Percentiles rank a stretch among this genome's conserved stretches.
phyloP scores from a whole-genome alignment of 2,797 vertebrate species.

The Poecile montanus region DNA sequence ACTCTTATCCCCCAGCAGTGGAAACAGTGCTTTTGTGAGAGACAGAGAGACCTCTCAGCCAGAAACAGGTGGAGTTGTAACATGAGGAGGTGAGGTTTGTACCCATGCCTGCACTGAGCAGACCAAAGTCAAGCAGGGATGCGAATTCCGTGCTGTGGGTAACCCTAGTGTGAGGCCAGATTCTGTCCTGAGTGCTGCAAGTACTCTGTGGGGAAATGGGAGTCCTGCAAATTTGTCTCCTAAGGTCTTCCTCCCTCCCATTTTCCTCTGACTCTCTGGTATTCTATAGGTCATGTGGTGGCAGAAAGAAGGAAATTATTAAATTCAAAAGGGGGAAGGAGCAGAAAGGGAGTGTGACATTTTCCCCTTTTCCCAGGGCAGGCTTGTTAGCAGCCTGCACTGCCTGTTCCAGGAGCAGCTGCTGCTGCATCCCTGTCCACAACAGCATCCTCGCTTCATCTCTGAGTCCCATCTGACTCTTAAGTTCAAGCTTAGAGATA shows the following conservation, averaged over 20 bases:
- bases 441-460: background rate
- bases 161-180: background rate
- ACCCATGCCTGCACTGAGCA: accelerated
- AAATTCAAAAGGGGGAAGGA: background rate
- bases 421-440: background rate
- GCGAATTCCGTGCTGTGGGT: background rate
- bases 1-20: accelerated
- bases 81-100: background rate
- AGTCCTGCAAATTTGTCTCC: background rate
- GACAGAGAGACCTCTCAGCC: accelerated
- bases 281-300: background rate
- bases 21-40: background rate
- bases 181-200: background rate
- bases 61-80: background rate
- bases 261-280: background rate
- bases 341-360: background rate
- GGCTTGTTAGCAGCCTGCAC: background rate
- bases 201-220: background rate
- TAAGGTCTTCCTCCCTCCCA: background rate
- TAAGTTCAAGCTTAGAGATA: background rate
- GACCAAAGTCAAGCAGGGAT: accelerated
- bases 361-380: background rate
- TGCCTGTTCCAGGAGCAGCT: background rate
- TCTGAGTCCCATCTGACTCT: background rate
- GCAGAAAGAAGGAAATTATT: background rate